These are phyloP conservation scores for Peromyscus maniculatus DNA, from an alignment of 2,113 vertebrate species.

Conservation along the genomic window DNA sequence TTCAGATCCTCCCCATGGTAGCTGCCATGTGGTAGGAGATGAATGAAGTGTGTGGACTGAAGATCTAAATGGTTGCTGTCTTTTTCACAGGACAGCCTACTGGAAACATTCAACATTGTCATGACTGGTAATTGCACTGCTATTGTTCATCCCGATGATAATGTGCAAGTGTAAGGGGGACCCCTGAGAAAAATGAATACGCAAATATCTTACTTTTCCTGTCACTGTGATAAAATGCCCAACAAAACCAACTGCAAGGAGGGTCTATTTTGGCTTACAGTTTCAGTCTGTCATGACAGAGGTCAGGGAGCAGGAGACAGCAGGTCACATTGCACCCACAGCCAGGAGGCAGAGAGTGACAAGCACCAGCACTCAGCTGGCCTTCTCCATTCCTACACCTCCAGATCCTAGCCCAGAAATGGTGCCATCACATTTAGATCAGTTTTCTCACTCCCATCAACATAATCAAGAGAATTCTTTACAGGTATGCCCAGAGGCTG, in stretches of 20 bases:
- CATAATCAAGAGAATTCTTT: background rate
- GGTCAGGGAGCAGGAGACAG: background rate
- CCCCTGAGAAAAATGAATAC: background rate
- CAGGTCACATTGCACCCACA: background rate
- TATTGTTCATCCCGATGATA: background rate
- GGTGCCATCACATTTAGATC: background rate
- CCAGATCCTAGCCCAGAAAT: background rate
- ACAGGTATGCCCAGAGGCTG: background rate
- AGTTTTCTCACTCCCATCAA: background rate
- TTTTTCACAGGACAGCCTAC: slow-evolving; percentile 33
- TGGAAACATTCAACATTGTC: background rate
- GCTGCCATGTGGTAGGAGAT: background rate
- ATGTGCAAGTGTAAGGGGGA: background rate
- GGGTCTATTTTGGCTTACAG: background rate
- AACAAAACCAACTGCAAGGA: background rate
- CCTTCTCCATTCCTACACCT: background rate
- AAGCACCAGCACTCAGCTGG: background rate
- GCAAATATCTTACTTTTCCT: background rate
- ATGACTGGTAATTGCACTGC: background rate
- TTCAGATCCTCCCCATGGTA: background rate
- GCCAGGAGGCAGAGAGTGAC: background rate
- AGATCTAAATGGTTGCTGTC: background rate
- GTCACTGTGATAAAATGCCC: background rate
- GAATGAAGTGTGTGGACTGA: background rate
- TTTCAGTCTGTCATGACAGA: background rate